Conservation (phyloP, 2,888 invertebrate genomes). For the Eupithecia centaureata region DNA sequence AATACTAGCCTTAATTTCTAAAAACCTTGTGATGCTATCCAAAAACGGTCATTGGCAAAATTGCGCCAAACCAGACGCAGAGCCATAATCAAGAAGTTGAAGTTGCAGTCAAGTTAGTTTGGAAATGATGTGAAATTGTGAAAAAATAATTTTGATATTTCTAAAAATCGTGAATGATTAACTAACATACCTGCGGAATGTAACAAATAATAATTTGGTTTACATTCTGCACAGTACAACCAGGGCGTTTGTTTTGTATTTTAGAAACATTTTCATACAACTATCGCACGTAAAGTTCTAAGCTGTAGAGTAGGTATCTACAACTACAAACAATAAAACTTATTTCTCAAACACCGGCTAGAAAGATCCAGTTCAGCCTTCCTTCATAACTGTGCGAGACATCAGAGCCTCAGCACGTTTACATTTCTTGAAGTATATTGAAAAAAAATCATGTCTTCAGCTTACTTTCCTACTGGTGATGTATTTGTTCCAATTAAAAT, state of each 20-base stretch:
- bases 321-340: not conserved
- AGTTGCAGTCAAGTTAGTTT: no score
- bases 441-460: slow-evolving; percentile 56
- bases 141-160: no score
- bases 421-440: not conserved
- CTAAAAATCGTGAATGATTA: no score
- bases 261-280: not conserved
- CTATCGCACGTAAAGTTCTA: not conserved
- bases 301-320: no score
- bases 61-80: no score
- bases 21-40: no score
- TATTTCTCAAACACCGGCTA: not conserved
- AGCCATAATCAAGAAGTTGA: no score
- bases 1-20: no score
- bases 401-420: not conserved
- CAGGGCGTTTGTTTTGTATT: not conserved
- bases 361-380: not conserved
- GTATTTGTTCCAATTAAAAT: slow-evolving; percentile 85
- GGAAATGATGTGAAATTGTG: no score
- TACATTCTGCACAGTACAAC: not conserved
- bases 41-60: no score
- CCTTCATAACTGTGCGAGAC: slow-evolving; percentile 20
- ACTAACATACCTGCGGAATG: not conserved
- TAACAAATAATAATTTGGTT: not conserved
- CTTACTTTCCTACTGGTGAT: slow-evolving; percentile 65